phyloP scores from a whole-genome alignment of 2,797 vertebrate species.

The Channallabes apus region DNA sequence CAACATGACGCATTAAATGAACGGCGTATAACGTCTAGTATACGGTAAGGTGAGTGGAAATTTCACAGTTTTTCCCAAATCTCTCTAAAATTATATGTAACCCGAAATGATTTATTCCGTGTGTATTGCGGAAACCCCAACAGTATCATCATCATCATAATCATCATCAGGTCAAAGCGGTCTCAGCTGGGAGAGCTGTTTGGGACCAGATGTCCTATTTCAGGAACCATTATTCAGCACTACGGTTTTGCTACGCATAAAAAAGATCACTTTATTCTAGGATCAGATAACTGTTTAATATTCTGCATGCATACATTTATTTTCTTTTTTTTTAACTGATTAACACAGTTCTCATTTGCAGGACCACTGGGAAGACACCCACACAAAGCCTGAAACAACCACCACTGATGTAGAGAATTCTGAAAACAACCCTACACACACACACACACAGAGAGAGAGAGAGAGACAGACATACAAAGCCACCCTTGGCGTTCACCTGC shows the following conservation, averaged over 20 bases:
- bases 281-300: neutral
- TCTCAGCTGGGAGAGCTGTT: neutral
- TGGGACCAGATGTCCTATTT: constrained; percentile 5
- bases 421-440: neutral
- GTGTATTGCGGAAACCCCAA: neutral
- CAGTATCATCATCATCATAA: neutral
- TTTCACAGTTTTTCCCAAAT: neutral
- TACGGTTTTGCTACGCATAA: neutral
- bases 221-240: neutral
- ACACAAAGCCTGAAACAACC: neutral
- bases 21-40: neutral
- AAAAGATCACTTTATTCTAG: neutral
- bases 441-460: no score
- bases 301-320: neutral
- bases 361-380: neutral
- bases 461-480: no score
- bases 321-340: neutral
- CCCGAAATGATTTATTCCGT: neutral
- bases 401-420: neutral
- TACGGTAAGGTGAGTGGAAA: neutral
- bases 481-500: neutral
- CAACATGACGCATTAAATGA: neutral
- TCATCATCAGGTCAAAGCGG: neutral
- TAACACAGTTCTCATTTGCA: neutral
- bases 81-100: neutral